Percentiles rank a stretch among this genome's conserved stretches.
Conservation (phyloP, 2,888 invertebrate genomes). For the Phytoseiulus persimilis region DNA sequence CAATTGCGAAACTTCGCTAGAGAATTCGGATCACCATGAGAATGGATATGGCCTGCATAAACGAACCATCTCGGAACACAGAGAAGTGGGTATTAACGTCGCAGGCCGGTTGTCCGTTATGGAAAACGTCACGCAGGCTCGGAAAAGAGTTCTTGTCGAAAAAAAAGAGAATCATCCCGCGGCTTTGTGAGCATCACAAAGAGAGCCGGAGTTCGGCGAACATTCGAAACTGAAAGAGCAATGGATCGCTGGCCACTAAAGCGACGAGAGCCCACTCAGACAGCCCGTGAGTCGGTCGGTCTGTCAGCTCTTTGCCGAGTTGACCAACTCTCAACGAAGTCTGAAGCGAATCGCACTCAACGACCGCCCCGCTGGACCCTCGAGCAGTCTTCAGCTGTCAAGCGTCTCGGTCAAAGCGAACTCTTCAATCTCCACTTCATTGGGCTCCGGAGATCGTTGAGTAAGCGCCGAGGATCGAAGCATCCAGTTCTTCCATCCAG, state of each 20-base stretch:
- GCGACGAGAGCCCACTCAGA: background rate
- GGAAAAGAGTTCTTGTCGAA: background rate
- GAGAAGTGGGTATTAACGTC: no score
- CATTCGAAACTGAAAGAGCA: background rate
- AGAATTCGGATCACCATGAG: no score
- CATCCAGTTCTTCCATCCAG: background rate
- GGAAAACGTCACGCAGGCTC: background rate
- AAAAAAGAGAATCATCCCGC: background rate
- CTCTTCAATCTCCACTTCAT: background rate
- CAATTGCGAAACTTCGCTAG: no score
- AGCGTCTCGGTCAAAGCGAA: background rate
- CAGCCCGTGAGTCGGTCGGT: background rate
- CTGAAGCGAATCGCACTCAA: background rate
- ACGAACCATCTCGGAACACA: no score
- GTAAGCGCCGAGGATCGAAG: background rate
- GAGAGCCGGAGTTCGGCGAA: background rate
- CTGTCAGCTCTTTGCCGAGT: background rate
- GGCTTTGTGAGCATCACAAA: background rate
- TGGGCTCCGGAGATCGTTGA: constrained; percentile 5
- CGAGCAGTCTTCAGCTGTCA: background rate
- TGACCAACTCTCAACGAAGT: background rate
- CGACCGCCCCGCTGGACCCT: background rate
- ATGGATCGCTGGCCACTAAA: background rate
- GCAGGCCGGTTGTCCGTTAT: no score
- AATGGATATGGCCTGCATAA: no score